These are phyloP conservation scores for Dicaeum eximium DNA, from an alignment of 2,113 vertebrate species.

Conservation along the genomic window DNA sequence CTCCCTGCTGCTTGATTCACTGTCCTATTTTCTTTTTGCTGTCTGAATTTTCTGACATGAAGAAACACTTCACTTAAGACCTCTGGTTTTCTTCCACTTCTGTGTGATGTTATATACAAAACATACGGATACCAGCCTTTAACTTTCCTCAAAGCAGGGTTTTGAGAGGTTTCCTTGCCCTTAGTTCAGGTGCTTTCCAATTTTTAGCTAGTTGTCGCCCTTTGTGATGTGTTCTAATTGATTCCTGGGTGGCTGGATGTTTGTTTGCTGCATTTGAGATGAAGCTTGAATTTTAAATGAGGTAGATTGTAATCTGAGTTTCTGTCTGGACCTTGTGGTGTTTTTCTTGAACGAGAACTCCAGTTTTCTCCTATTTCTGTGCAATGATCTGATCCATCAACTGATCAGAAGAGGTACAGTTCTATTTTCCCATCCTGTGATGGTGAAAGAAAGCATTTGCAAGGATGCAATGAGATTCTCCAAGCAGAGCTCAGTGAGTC, in stretches of 20 bases:
- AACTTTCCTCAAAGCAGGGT: background rate
- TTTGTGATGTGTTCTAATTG: background rate
- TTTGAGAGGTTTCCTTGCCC: background rate
- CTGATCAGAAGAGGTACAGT: background rate
- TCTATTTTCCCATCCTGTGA: background rate
- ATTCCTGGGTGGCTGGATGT: background rate
- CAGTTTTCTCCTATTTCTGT: background rate
- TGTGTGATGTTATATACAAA: background rate
- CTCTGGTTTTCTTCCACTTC: background rate
- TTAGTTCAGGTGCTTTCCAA: background rate
- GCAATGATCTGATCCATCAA: background rate
- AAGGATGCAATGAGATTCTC: background rate
- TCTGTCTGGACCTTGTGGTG: background rate
- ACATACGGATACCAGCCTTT: background rate
- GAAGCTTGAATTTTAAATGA: slow-evolving; percentile 10
- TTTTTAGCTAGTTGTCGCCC: background rate
- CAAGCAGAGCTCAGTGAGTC: background rate
- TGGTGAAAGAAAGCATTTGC: background rate
- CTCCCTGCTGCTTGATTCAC: slow-evolving; percentile 13
- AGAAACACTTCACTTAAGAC: background rate
- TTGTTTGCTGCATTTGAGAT: slow-evolving; percentile 21
- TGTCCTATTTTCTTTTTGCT: background rate
- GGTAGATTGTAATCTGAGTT: slow-evolving; percentile 19
- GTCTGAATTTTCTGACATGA: background rate
- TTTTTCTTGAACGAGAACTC: background rate